Conservation (phyloP, 2,888 invertebrate species). For the Anthrax anthrax region DNA sequence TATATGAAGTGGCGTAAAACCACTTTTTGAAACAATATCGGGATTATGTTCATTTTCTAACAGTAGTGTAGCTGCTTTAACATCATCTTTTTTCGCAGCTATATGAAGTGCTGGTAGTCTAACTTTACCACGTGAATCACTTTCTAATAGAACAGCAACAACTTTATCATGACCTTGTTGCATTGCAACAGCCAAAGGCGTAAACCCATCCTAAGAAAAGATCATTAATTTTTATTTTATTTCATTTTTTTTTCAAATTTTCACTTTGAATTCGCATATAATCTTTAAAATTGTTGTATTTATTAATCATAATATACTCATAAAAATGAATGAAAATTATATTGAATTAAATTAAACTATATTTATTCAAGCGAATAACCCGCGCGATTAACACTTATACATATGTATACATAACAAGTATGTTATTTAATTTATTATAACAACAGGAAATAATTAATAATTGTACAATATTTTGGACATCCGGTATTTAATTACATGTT, state of each 20-base stretch:
- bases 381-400: too few relatives aligned
- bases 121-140: slow-evolving; percentile 92
- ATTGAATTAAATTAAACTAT: too few relatives aligned
- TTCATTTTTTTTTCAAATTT: too few relatives aligned
- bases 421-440: too few relatives aligned
- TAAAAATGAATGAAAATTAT: too few relatives aligned
- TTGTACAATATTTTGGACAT: too few relatives aligned
- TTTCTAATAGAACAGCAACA: slow-evolving; percentile 88
- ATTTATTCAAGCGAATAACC: too few relatives aligned
- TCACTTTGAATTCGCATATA: too few relatives aligned
- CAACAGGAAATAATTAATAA: too few relatives aligned
- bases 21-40: slow-evolving; percentile 92
- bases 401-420: too few relatives aligned
- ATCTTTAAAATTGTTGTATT: too few relatives aligned
- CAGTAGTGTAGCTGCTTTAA: slow-evolving; percentile 83
- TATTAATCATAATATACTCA: too few relatives aligned
- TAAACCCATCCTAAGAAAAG: slow-evolving; percentile 77
- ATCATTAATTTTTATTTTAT: not conserved
- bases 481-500: not conserved
- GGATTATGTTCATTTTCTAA: slow-evolving; percentile 94
- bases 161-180: slow-evolving; percentile 97
- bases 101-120: slow-evolving; percentile 93
- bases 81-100: slow-evolving; percentile 97
- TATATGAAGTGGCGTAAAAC: slow-evolving; percentile 97
- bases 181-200: slow-evolving; percentile 97